phyloP scores from a whole-genome alignment of 2,888 invertebrate genomes.

The Hypena proboscidalis region DNA sequence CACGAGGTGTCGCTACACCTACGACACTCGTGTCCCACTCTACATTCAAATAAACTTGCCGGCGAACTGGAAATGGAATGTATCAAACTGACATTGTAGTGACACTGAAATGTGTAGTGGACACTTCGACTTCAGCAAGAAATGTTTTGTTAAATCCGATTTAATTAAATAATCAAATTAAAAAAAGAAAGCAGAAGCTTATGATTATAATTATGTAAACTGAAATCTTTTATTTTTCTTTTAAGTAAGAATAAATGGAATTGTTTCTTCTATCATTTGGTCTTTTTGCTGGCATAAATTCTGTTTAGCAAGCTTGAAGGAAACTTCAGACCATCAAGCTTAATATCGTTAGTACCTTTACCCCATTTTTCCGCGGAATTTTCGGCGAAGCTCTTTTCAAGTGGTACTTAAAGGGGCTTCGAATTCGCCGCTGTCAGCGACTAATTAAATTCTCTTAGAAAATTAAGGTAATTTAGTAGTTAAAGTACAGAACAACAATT shows the following conservation, averaged over 20 bases:
- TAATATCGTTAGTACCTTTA: neutral
- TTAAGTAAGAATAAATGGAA: too few relatives aligned
- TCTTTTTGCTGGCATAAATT: too few relatives aligned
- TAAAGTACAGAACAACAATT: constrained; percentile 12
- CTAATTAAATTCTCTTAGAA: constrained; percentile 27
- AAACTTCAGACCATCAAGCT: constrained; percentile 8
- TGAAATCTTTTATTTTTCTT: too few relatives aligned
- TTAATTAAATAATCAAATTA: too few relatives aligned
- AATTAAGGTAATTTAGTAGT: constrained; percentile 16
- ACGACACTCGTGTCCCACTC: constrained; percentile 6
- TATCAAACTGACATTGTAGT: neutral
- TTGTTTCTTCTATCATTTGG: too few relatives aligned
- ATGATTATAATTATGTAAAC: too few relatives aligned
- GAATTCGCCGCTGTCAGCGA: constrained; percentile 7
- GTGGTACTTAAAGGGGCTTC: constrained; percentile 5
- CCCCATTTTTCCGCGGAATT: constrained; percentile 9
- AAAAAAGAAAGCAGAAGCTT: too few relatives aligned
- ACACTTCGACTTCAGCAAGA: neutral
- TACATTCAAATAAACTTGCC: constrained; percentile 27
- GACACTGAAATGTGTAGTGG: neutral
- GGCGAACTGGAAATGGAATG: neutral
- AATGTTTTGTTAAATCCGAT: too few relatives aligned
- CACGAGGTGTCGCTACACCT: constrained; percentile 26
- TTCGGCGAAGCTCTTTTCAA: constrained; percentile 2
- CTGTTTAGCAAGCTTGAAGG: constrained; percentile 8